Percentiles rank a stretch among this genome's conserved stretches.
phyloP scores from a whole-genome alignment of 2,797 vertebrate species.

The Mormyrus proboscirostris region DNA sequence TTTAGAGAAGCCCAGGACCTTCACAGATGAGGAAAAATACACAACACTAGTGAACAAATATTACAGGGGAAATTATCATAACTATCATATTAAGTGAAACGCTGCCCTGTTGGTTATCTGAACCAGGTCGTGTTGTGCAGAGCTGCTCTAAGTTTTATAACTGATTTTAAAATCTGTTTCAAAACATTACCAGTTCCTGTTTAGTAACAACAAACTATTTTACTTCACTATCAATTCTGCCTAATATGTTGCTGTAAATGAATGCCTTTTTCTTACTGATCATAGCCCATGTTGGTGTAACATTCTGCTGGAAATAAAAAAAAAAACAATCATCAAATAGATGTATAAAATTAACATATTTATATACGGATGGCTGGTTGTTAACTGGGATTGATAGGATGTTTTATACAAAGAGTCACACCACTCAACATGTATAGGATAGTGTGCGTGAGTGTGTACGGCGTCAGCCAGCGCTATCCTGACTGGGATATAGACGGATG shows the following conservation, averaged over 20 bases:
- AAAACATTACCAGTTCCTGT: background rate
- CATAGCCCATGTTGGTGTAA: background rate
- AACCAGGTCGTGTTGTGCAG: background rate
- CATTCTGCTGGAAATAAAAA: background rate
- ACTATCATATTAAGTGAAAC: constrained; percentile 34
- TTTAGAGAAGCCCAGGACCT: background rate
- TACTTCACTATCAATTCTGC: background rate
- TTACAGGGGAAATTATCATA: constrained; percentile 48
- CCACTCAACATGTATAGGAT: constrained; percentile 60
- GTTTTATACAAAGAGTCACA: background rate
- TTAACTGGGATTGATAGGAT: background rate
- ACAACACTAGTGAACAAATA: constrained; percentile 26
- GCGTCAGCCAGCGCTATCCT: background rate
- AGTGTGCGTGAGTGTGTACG: constrained; percentile 77
- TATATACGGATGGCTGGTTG: background rate
- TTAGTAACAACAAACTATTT: background rate
- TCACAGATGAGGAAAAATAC: constrained; percentile 23
- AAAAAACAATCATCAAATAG: background rate
- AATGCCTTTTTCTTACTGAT: background rate
- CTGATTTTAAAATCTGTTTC: background rate
- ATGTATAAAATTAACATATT: background rate
- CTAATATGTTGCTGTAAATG: background rate
- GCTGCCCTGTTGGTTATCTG: constrained; percentile 40
- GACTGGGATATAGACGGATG: constrained; percentile 68
- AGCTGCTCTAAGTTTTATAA: constrained; percentile 10